phyloP scores from a whole-genome alignment of 2,888 invertebrate genomes.

The Calliopum simillimum region DNA sequence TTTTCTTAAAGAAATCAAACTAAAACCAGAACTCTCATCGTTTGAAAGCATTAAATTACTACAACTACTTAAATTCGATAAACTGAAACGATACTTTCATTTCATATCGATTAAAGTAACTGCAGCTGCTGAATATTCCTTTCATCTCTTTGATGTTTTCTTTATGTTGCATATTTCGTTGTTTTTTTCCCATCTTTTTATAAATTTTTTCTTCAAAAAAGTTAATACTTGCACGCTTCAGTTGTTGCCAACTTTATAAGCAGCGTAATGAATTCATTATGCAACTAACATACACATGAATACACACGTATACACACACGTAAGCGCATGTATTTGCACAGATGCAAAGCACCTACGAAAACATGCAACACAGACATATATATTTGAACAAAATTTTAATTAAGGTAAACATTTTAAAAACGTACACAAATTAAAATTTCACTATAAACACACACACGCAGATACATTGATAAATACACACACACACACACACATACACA shows the following conservation, averaged over 20 bases:
- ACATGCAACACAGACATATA: too few species aligned
- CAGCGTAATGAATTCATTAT: slow-evolving; percentile 15
- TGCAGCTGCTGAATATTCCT: too few species aligned
- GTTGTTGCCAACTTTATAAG: slow-evolving; percentile 9
- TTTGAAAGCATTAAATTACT: too few species aligned
- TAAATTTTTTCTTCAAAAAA: not conserved
- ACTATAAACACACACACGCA: slow-evolving; percentile 19
- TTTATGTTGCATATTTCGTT: too few species aligned
- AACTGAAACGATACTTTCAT: too few species aligned
- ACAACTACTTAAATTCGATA: too few species aligned
- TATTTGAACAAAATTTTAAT: slow-evolving; percentile 51
- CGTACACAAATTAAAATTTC: slow-evolving; percentile 39
- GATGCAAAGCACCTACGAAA: too few species aligned
- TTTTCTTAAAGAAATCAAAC: too few species aligned
- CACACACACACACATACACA: not conserved
- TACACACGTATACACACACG: not conserved
- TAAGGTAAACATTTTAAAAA: slow-evolving; percentile 54
- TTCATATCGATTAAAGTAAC: too few species aligned
- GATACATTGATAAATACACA: slow-evolving; percentile 8
- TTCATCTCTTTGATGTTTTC: too few species aligned
- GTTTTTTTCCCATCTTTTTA: too few species aligned
- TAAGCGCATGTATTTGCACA: not conserved
- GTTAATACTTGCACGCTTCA: not conserved
- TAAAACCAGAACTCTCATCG: too few species aligned
- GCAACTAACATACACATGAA: not conserved